Evolutionary conservation across 2,888 invertebrate genomes (phyloP), one percentile per base, ranked within the genome.

Genomic region (Galerucella nymphaeae): DNA sequence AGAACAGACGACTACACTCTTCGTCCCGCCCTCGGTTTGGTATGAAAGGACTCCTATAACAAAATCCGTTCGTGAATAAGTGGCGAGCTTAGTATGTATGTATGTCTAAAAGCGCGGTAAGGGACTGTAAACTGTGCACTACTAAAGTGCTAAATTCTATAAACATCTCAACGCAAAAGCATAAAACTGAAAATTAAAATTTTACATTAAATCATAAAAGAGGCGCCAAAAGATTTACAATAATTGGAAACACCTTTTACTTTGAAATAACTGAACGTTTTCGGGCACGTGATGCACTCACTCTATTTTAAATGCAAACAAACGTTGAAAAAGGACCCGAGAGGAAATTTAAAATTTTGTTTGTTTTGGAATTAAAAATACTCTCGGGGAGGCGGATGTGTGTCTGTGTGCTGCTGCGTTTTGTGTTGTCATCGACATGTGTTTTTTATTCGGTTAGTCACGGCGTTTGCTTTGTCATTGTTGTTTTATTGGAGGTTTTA

Each of bases 291-390:
- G 70, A 58, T 48, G 9, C 65, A 38, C 50, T 23, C n/a, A 11
- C 14, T 16, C 55, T 42, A 18, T 16, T 16, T 70, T 70, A 58
- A 45, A 57, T 53, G 14, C 38, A 53, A 53, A 38, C 14, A 53
- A 55, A 23, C 20, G 50, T 23, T 53, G 63, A 48, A 53, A 23
- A 41, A 64, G 16, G 13, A 42, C 10, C 13, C 13, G 13, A 13
- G 42, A 38, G 30, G 70, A 59, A 48, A 70, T 70, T 48, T n/a
- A n/a, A n/a, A n/a, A n/a, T n/a, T 38, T 59, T 70, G 70, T 70
- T 70, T 70, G 64, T 70, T 70, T 70, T 70, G 38, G 59, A 58
- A 50, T 65, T 65, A 65, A 70, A 70, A 70, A 65, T 65, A 65
- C 14, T 57, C 58, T 58, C 64, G 20, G 20, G 70, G 58, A 65